These are phyloP conservation scores for Motacilla alba DNA, from an alignment of 2,113 vertebrate genomes.

Conservation along the genomic window DNA sequence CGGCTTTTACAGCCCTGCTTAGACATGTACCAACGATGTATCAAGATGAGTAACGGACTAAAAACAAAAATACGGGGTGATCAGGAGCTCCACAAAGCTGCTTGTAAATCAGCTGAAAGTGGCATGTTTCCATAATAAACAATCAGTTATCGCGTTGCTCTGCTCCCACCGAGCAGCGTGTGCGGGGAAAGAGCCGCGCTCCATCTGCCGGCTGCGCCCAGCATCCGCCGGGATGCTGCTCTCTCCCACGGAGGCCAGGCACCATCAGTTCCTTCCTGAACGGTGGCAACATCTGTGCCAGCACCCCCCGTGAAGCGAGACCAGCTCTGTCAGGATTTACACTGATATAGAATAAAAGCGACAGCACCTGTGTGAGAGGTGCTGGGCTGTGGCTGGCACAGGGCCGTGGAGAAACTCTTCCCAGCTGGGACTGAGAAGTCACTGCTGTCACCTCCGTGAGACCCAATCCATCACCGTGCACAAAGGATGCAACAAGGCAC, in stretches of 20 bases:
- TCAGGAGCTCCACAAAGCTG: slow-evolving; percentile 32
- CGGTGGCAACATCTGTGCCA: neutral
- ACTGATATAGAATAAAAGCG: neutral
- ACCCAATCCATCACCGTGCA: rapidly evolving
- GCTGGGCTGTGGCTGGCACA: neutral
- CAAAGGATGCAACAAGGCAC: neutral
- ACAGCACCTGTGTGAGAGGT: neutral
- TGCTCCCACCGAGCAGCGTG: neutral
- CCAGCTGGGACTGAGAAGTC: neutral
- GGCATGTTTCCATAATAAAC: slow-evolving; percentile 58
- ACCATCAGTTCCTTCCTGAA: rapidly evolving
- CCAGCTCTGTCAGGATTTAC: neutral
- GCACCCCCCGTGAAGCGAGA: neutral
- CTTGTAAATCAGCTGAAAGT: slow-evolving; percentile 30
- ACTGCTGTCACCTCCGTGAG: rapidly evolving
- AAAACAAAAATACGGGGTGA: slow-evolving; percentile 6
- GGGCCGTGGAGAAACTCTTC: neutral
- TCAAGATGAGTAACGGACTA: slow-evolving; percentile 27
- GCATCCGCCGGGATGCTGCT: neutral
- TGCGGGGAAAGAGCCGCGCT: neutral
- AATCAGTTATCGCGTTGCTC: neutral
- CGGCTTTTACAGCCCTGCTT: neutral
- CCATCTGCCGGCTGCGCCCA: slow-evolving; percentile 22
- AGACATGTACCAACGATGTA: neutral
- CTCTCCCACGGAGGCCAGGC: rapidly evolving